Base-by-base conservation (phyloP, 2,888 invertebrate species). In the Heliconius ismenius region DNA sequence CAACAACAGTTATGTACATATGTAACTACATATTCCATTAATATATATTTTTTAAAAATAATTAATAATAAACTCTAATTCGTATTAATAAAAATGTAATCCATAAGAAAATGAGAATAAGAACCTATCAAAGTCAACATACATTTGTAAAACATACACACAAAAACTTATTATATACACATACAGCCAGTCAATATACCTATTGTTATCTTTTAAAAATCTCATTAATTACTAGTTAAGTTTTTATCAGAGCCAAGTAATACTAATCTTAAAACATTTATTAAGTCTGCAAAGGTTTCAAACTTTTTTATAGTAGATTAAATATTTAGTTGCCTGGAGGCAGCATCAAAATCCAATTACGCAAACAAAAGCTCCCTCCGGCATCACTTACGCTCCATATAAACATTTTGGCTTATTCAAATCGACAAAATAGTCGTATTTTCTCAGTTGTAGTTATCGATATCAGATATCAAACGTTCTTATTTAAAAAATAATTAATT, bases 311-410 rank as follows among this genome's bases (percentile, higher is more conserved):
- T 62, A 39, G 62, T 13, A 54, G 28, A 60, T 36, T 26, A 36
- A 26, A 60, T 13, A 72, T 65, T 65, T 39, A 39, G 58, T 58
- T 62, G 72, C 72, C 72, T 26, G 26, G 11, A 73, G 60, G 60
- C 62, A 73, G 24, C 15, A 39, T 26, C 60, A 62, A 39, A 73
- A 62, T 73, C 73, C 43, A 73, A 73, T 73, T 73, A 73, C 73
- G 62, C 60, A 62, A 62, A 73, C 73, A 73, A 73, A 39, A 62
- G 60, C 36, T 39, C 26, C 60, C 60, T 62, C 21, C 36, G 24
- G 73, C 62, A 62, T 36, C 24, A 65, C 26, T 74, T 58, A 63
- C 39, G 54, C 32, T 70, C 54, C 54, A 18, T 54, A 32, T 54
- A 58, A 69, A 54, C 54, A 70, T 54, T 62, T 54, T 32, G 54